These are phyloP conservation scores for Adoxophyes honmai DNA, from an alignment of 1,140 invertebrate genomes.

Conservation along the genomic window DNA sequence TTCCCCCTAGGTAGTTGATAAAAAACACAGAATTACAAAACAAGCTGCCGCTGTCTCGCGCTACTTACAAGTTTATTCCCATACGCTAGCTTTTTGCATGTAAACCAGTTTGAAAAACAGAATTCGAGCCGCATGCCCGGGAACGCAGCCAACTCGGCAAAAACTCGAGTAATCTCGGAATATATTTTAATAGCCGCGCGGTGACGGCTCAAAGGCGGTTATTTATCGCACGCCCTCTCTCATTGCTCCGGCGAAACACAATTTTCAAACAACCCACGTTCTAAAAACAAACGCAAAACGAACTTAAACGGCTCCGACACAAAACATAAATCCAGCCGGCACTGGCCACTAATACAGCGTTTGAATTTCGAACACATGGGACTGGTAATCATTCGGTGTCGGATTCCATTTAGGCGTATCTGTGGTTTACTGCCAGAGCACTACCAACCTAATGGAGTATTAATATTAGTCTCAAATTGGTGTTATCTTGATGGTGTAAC, in stretches of 20 bases:
- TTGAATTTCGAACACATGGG: conserved; percentile 46
- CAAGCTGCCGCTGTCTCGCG: not conserved
- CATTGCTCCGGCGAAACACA: conserved; percentile 57
- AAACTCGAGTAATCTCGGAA: conserved; percentile 66
- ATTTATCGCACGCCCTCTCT: conserved; percentile 76
- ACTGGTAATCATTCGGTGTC: conserved; percentile 74
- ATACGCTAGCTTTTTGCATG: not conserved
- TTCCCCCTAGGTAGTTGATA: too few species aligned
- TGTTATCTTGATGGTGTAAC: conserved; percentile 20
- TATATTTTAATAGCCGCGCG: conserved; percentile 70
- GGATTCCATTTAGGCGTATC: conserved; percentile 65
- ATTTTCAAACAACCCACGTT: conserved; percentile 57
- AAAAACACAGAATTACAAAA: too few species aligned
- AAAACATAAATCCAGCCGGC: conserved; percentile 42
- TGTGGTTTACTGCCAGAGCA: conserved; percentile 21
- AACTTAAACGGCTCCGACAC: conserved; percentile 34
- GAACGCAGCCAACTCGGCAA: conserved; percentile 50
- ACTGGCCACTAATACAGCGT: conserved; percentile 42
- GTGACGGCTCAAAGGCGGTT: conserved; percentile 72
- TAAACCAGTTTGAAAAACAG: conserved; percentile 6
- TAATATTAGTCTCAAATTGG: conserved; percentile 25
- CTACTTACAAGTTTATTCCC: conserved; percentile 12
- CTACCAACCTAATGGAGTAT: conserved; percentile 29
- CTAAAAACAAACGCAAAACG: conserved; percentile 26
- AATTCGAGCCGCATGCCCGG: conserved; percentile 39